Base-by-base conservation (phyloP, 2,888 invertebrate genomes). In the Cybosia mesomella region DNA sequence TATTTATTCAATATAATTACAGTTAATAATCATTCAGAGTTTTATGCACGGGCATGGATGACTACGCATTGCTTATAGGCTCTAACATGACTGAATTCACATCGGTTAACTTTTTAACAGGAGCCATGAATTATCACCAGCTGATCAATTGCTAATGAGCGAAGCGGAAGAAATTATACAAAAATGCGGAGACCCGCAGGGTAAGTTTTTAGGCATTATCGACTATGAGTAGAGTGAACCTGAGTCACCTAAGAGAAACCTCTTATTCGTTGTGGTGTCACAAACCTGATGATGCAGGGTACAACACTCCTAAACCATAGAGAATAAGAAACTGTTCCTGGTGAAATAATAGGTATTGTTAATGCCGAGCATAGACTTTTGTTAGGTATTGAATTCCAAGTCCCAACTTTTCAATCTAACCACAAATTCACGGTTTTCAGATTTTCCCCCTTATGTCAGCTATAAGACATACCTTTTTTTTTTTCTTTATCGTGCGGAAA, bases 91-190 rank as follows among this genome's bases (percentile, higher is more conserved):
- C n/a, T 49, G 1, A 49, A n/a, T n/a, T 49, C 8, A 49, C n/a
- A 49, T 49, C 49, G 8, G n/a, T n/a, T 39, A 59, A 24, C 68
- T 59, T 64, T 62, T 15, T 13, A 54, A 58, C 79, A 92, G 93
- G 77, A 79, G 73, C 54, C 84, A 86, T 21, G 93, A 93, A 49
- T 73, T 94, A 60, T 84, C 93, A 1, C 80, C 87, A 1, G 83
- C 83, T 7, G 94, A 95, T 67, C 90, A 92, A 75, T 77, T 86
- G 60, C 73, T 95, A 18, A 83, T 94, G 67, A 80, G 87, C 1
- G 94, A 95, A 83, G 94, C 93, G 1, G 94, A 94, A 75, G 93
- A 93, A 84, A 92, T 94, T 63, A 81, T 94, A 66, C 91, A 89
- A 73, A 94, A 92, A 81, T 93, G 90, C 74, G 92, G 92, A 5